Evolutionary conservation across 2,888 invertebrate species (phyloP).

Genomic region (Phorcus lineatus): DNA sequence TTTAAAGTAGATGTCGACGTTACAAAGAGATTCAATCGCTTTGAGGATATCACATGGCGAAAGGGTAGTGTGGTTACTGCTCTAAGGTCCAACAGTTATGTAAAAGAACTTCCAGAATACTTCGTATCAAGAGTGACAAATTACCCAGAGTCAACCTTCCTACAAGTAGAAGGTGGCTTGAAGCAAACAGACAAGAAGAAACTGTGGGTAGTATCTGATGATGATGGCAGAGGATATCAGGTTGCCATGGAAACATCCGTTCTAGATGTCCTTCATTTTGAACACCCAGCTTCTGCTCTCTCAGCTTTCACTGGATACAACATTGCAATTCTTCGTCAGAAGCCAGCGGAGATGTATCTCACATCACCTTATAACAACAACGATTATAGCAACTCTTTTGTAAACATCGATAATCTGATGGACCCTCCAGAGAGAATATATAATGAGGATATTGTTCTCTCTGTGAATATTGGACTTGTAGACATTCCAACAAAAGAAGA

Average conservation of each 20-base stretch:
- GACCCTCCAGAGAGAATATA: neutral
- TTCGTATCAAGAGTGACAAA: neutral
- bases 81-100: neutral
- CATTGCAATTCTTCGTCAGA: neutral
- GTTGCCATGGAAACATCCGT: neutral
- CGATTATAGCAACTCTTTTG: neutral
- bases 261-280: neutral
- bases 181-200: neutral
- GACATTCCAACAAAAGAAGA: neutral
- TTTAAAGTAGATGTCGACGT: neutral
- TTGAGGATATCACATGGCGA: neutral
- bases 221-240: neutral
- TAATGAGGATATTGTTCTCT: neutral
- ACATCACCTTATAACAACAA: neutral
- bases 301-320: neutral
- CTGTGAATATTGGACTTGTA: neutral
- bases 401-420: neutral
- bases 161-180: neutral
- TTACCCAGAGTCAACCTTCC: neutral
- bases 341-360: neutral
- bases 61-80: neutral
- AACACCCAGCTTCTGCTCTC: neutral
- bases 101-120: neutral
- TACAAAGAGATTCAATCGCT: neutral
- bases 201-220: neutral